phyloP scores from a whole-genome alignment of 1,140 invertebrate genomes.

The Samia ricini region DNA sequence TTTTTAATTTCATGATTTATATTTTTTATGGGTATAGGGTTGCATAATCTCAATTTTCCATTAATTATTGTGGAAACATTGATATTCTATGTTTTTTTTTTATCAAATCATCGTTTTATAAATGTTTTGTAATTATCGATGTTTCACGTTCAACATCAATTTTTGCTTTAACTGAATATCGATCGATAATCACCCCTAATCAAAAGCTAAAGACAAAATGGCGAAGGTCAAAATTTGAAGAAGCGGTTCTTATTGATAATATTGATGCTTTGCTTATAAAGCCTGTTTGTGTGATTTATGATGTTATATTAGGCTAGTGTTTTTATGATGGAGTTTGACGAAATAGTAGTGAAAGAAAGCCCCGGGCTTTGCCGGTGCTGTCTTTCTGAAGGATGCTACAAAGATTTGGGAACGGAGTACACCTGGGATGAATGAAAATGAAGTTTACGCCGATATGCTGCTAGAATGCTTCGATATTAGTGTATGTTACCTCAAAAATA shows the following conservation, averaged over 20 bases:
- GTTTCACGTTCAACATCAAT: too few relatives aligned
- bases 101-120: too few relatives aligned
- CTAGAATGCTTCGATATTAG: slow-evolving; percentile 71
- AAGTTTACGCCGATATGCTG: slow-evolving; percentile 71
- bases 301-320: slow-evolving; percentile 21
- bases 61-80: too few relatives aligned
- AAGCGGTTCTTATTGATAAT: neutral
- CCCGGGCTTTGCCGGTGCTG: slow-evolving; percentile 69
- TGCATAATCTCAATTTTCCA: too few relatives aligned
- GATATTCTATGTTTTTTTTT: too few relatives aligned
- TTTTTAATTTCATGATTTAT: too few relatives aligned
- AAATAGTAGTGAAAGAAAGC: slow-evolving; percentile 65
- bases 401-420: slow-evolving; percentile 61
- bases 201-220: neutral
- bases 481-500: slow-evolving; percentile 40
- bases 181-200: too few relatives aligned
- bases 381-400: slow-evolving; percentile 69
- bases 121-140: too few relatives aligned
- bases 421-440: slow-evolving; percentile 63
- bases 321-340: slow-evolving; percentile 60
- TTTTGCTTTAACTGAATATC: too few relatives aligned
- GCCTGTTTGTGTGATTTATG: neutral
- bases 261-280: neutral
- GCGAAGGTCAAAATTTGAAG: neutral
- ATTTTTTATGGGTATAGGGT: too few relatives aligned